Evolutionary conservation across 2,888 invertebrate species (phyloP).

Genomic region (Cheilosia soror): DNA sequence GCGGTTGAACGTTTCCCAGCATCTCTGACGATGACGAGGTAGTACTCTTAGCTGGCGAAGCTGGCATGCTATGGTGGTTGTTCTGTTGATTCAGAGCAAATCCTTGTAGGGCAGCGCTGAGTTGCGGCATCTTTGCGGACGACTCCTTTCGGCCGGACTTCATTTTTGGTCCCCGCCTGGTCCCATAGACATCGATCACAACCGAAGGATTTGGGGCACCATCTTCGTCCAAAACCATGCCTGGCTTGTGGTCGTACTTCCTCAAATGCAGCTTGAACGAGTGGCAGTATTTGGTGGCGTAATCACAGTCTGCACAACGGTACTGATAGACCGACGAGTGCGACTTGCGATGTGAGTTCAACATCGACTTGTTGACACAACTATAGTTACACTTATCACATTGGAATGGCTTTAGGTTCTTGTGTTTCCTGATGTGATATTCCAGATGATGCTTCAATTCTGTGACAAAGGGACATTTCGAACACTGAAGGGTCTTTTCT

Average conservation of each 20-base stretch:
- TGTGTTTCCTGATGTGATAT: conserved; percentile 97
- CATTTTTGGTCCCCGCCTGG: conserved; percentile 93
- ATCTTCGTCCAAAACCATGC: conserved; percentile 94
- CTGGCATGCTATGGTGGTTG: conserved; percentile 76
- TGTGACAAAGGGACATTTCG: conserved; percentile 97
- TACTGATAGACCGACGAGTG: conserved; percentile 97
- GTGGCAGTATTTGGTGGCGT: conserved; percentile 99
- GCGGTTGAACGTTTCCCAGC: conserved; percentile 45
- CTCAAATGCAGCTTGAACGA: conserved; percentile 97
- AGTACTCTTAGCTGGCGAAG: conserved; percentile 79
- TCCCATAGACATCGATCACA: conserved; percentile 96
- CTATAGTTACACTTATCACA: conserved; percentile 94
- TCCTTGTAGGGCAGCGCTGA: conserved; percentile 81
- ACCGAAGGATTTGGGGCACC: conserved; percentile 94
- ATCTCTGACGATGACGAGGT: conserved; percentile 71
- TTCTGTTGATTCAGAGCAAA: conserved; percentile 76
- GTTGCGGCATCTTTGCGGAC: conserved; percentile 77
- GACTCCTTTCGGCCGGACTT: conserved; percentile 78
- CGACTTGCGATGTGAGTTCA: conserved; percentile 98
- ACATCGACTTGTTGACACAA: conserved; percentile 99
- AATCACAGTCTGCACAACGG: conserved; percentile 95
- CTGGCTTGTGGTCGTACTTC: conserved; percentile 95
- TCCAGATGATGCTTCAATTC: conserved; percentile 99
- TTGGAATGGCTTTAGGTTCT: conserved; percentile 97
- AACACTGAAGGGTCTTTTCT: conserved; percentile 95